phyloP scores from a whole-genome alignment of 2,888 invertebrate species.

The Epiblema foenella region DNA sequence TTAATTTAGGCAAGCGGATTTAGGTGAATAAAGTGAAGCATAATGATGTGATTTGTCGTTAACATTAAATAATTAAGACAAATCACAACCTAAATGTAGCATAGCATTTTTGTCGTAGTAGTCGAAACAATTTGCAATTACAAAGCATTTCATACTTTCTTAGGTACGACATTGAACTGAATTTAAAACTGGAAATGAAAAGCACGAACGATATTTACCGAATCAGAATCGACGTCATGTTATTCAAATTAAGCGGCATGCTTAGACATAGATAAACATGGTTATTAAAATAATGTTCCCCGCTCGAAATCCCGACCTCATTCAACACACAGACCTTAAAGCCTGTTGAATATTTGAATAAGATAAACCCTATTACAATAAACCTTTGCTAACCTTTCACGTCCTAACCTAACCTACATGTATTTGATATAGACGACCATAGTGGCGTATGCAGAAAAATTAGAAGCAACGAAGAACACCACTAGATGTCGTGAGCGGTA shows the following conservation, averaged over 20 bases:
- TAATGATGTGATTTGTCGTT: too few relatives aligned
- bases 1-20: too few relatives aligned
- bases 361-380: slow-evolving; percentile 12
- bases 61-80: too few relatives aligned
- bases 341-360: slow-evolving; percentile 25
- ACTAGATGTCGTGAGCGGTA: slow-evolving; percentile 32
- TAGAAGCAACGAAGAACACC: not conserved
- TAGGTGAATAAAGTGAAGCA: too few relatives aligned
- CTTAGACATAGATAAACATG: not conserved
- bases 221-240: not conserved
- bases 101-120: too few relatives aligned
- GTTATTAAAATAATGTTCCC: slow-evolving; percentile 16
- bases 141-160: too few relatives aligned
- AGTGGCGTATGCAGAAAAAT: not conserved
- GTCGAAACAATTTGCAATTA: too few relatives aligned
- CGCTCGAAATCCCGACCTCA: slow-evolving; percentile 5
- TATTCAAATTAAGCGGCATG: slow-evolving; percentile 5
- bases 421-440: slow-evolving; percentile 19
- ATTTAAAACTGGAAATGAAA: too few relatives aligned
- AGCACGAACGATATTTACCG: not conserved
- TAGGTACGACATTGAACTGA: too few relatives aligned
- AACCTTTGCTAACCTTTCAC: slow-evolving; percentile 18
- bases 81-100: too few relatives aligned
- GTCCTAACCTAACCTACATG: slow-evolving; percentile 10
- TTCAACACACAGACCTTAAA: slow-evolving; percentile 9